Evolutionary conservation across 2,888 invertebrate species (phyloP), one percentile per base, ranked within the genome.

Genomic region (Rhamnusium bicolor): DNA sequence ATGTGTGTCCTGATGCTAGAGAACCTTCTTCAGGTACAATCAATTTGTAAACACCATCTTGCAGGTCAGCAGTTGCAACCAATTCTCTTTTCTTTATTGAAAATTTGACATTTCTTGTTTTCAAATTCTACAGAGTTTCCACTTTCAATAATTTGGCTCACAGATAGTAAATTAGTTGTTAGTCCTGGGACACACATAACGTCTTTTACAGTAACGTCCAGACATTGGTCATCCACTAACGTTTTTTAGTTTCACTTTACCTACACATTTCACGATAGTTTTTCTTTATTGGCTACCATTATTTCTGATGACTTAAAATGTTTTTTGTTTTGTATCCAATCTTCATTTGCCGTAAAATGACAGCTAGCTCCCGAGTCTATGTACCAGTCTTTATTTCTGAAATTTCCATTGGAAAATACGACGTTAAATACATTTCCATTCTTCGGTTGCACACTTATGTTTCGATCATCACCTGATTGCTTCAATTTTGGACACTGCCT

Each of bases 181-280:
- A 54, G 54, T 54, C 54, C 21, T 54, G 54, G 19, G 7, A 54
- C 54, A 54, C 54, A 54, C 24, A 54, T 49, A 19, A 54, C 54
- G 12, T 54, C n/a, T 24, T 24, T 24, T 24, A 54, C 24, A 1
- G 18, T 24, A 19, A 54, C 21, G 12, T 54, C 21, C 7, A 21
- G 24, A 54, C 54, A 54, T 2, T 2, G 4, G n/a, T 5, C 24
- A 1, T 54, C 21, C 21, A 54, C 19, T 24, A 54, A 54, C 12
- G 54, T 54, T 54, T 54, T 54, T 24, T n/a, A 54, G 21, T 54
- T 54, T 8, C 19, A 19, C 54, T 10, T 54, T 8, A 16, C 54
- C 54, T 24, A 19, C 19, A 54, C 54, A 54, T 24, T 54, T 24
- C 1, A 54, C 54, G 7, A 21, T 12, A 54, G 54, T 54, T 54